Base-by-base conservation (phyloP, 92 coral and sea anemone species). In the Paragorgia papillata region DNA sequence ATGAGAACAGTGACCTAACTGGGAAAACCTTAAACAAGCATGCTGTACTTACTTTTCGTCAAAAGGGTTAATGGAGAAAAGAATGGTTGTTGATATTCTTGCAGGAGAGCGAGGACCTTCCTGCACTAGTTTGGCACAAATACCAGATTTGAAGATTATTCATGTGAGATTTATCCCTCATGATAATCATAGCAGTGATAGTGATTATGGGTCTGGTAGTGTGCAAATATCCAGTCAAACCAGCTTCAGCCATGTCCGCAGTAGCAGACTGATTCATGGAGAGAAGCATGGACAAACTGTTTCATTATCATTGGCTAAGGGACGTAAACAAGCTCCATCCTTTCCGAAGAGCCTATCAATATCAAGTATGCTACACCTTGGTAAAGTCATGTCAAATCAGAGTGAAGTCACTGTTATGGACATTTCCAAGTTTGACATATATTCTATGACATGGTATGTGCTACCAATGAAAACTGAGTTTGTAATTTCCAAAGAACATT, bases 361-460 rank as follows among this genome's bases (percentile, higher is more conserved):
- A 17, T 44, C 82, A 22, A 84, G 68, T 39, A 82, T 80, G 92
- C 69, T 80, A 34, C 84, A 84, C 62, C 86, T 88, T 64, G 89
- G 89, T 27, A 84, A 85, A 54, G 40, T 85, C 12, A 68, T 28
- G 24, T 62, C 83, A 41, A 80, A 59, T 22, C 61, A 60, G 19
- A 60, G 50, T 21, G 56, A 37, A 29, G 48, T 66, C 33, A 82
- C 87, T 66, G 87, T 63, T 73, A 71, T 70, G 18, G 75, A 35
- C 62, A 15, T 79, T 53, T 44, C 22, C 55, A 80, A 64, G 59
- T 76, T 77, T 39, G 83, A 79, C 78, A 46, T 48, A 79, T 59
- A 73, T 28, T 64, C 32, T 35, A 48, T 79, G 71, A 59, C 85
- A 33, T 84, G 84, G 88, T 70, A 66, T 57, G 49, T 65, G 14